Conservation (phyloP, 2,888 invertebrate species). For the Agrilus cyanescens region DNA sequence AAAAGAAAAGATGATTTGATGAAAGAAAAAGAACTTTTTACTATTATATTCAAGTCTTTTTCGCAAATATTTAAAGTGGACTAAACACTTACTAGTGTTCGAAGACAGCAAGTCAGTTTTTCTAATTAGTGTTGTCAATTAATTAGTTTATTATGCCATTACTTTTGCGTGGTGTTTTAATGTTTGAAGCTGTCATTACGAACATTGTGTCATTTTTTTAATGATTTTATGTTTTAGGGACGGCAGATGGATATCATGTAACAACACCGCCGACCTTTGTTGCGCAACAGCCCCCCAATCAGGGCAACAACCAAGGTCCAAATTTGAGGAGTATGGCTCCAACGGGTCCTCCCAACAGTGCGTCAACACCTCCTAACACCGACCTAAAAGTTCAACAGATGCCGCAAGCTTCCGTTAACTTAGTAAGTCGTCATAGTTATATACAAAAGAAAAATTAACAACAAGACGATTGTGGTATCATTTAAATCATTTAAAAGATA, state of each 20-base stretch:
- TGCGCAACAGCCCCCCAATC: conserved; percentile 27
- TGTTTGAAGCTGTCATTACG: background rate
- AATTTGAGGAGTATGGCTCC: conserved; percentile 30
- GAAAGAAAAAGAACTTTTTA: no score
- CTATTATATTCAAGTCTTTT: no score
- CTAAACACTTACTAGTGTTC: no score
- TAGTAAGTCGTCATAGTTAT: conserved; percentile 27
- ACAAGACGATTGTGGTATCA: no score
- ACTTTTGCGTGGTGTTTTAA: background rate
- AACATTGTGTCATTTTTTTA: conserved; percentile 1
- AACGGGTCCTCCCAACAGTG: conserved; percentile 33
- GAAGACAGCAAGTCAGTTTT: no score
- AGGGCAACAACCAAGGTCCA: conserved; percentile 30
- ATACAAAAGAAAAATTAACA: background rate
- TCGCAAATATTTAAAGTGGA: no score
- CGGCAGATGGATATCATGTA: conserved; percentile 29
- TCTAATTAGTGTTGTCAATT: background rate
- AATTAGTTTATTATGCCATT: background rate
- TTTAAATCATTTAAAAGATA: no score
- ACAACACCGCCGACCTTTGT: conserved; percentile 20
- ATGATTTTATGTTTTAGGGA: conserved; percentile 19
- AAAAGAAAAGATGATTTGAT: no score
- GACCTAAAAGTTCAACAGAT: conserved; percentile 31
- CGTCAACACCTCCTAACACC: conserved; percentile 35
- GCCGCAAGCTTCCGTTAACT: conserved; percentile 24